These are phyloP conservation scores for Oscheius sp. DNA, from an alignment of 2,888 invertebrate genomes.

Conservation along the genomic window DNA sequence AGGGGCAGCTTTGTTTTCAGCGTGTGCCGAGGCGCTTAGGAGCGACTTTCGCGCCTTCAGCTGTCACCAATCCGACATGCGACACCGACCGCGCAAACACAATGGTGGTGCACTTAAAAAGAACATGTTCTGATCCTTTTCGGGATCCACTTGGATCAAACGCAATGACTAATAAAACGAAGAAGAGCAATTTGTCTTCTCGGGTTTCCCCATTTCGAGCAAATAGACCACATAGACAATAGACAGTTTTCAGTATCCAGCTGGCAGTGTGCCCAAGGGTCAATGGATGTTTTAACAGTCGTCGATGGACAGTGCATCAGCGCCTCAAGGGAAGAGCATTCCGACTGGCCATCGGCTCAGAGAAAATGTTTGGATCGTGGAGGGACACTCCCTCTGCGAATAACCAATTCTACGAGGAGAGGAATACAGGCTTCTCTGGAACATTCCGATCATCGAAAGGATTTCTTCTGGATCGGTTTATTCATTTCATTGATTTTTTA, in stretches of 20 bases:
- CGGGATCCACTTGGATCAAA: neutral
- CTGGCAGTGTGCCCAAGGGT: conserved; percentile 62
- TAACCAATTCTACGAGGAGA: conserved; percentile 36
- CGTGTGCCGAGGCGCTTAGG: conserved; percentile 22
- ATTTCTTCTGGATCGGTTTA: conserved; percentile 63
- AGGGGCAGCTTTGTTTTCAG: conserved; percentile 17
- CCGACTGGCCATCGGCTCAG: conserved; percentile 59
- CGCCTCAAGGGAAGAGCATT: conserved; percentile 52
- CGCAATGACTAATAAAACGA: too few relatives aligned
- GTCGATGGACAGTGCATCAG: conserved; percentile 57
- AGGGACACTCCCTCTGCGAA: conserved; percentile 44
- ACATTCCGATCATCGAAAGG: conserved; percentile 37
- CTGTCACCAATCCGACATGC: conserved; percentile 30
- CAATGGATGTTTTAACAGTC: conserved; percentile 60
- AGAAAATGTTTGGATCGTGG: conserved; percentile 52
- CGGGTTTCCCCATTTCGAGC: too few relatives aligned
- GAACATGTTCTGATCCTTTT: too few relatives aligned
- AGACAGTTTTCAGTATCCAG: conserved; percentile 53
- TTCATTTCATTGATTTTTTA: neutral
- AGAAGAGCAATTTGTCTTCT: too few relatives aligned
- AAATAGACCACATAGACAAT: neutral
- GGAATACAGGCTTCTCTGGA: conserved; percentile 49
- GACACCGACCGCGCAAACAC: conserved; percentile 27
- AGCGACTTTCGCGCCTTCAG: conserved; percentile 23
- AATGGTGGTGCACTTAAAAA: conserved; percentile 22